Base-by-base conservation (phyloP, 2,113 vertebrate species). In the Axis porcinus region DNA sequence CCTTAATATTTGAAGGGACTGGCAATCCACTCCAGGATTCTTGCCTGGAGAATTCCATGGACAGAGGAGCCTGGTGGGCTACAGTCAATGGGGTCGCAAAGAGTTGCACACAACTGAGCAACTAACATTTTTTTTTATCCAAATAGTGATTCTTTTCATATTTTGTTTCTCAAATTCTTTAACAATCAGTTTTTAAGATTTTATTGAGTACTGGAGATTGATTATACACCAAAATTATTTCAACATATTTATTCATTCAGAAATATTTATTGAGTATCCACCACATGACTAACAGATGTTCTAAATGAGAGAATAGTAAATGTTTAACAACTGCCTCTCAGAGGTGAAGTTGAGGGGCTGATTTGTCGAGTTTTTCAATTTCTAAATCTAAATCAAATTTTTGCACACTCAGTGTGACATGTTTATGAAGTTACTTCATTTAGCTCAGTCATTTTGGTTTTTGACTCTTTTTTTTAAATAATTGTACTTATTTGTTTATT, bases 131-230 rank as follows among this genome's bases (percentile, higher is more conserved):
- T n/a, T n/a, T 64, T 33, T 33, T 64, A 64, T n/a, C 62, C 19
- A 57, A n/a, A 45, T 50, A 54, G 13, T 36, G 8, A 47, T 16
- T 85, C 14, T 89, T 85, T 94, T 70, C 28, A 47, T 54, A 62
- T 62, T 95, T 95, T 79, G 3, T 92, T 87, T 79, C 15, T 57
- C 25, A 78, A 87, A 17, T 36, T 43, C 55, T 43, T 82, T 64
- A 82, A 28, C 23, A 17, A 83, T 83, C 5, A 36, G 25, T 84
- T n/a, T n/a, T 70, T 92, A 30, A 91, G 12, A 85, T 74, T 62
- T 55, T 89, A 45, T 70, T 95, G 45, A 50, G 82, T 83, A 76
- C 1, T 30, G 62, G 23, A 15, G 1, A 55, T 70, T 89, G 9
- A 79, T 2, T 62, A 43, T 62, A 60, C n/a, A 79, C 14, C 67